Base-by-base conservation (phyloP, 2,113 vertebrate genomes). In the Brachyhypopomus gauderio region DNA sequence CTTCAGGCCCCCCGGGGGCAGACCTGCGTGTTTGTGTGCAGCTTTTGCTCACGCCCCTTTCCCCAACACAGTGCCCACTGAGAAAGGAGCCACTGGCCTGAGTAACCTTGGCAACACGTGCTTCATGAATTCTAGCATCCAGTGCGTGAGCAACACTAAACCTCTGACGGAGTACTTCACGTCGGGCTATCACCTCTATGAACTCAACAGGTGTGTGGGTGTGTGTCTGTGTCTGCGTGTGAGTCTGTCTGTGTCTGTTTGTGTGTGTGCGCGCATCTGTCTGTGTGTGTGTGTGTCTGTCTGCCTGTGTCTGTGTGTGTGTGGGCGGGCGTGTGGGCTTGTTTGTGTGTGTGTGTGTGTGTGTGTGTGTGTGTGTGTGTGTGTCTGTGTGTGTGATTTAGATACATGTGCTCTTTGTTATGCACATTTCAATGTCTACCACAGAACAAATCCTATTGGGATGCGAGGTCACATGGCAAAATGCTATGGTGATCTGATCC, bases 401-500 rank as follows among this genome's bases (percentile, higher is more conserved):
- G n/a, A 30, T 36, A 6, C 8, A 6, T 52, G 12, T 12, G 14
- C 2, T 12, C 9, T 52, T 45, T 11, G n/a, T 12, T 72, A n/a
- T 20, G 20, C 45, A 9, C 17, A 71, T 56, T 75, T 34, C 66
- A 23, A 12, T 5, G 6, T 30, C 25, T 81, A 75, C 90, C 88
- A 20, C 76, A 96, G 95, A 90, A 95, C 92, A 84, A 96, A 96
- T 86, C 95, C 95, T 58, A 95, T 96, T 85, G 95, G 95, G 88
- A 96, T 96, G 95, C 95, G 95, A 78, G 95, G 95, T 30, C 95
- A 96, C 88, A 96, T 96, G 95, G 95, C 95, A 85, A 96, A 96
- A 84, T 96, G 95, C 86, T 96, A 96, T 14, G 95, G 95, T 73
- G 95, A 96, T 89, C 93, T 96, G 90, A 94, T 96, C 25, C 95